These are phyloP conservation scores for Nibea albiflora DNA, from an alignment of 2,113 vertebrate species.

Conservation along the genomic window DNA sequence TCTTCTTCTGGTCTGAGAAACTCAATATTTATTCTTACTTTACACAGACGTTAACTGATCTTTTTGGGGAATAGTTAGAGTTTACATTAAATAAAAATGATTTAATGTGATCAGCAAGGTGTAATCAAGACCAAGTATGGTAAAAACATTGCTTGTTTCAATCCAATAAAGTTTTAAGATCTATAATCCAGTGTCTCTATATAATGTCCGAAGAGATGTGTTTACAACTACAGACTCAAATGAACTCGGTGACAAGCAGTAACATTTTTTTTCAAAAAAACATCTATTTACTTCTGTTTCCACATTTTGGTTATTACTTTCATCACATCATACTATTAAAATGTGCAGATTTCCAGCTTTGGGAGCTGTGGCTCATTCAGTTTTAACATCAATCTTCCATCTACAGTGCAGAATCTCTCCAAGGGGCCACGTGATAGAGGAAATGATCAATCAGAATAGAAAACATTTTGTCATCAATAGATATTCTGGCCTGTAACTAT, in stretches of 20 bases:
- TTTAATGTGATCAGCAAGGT: not conserved
- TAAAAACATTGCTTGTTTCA: not conserved
- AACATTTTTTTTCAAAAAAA: conserved; percentile 12
- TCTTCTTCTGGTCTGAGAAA: no score
- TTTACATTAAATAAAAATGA: no score
- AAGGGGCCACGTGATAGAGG: not conserved
- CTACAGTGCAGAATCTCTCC: not conserved
- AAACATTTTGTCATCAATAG: no score
- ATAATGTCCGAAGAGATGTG: not conserved
- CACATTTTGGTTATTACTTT: not conserved
- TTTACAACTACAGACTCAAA: not conserved
- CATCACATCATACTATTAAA: not conserved
- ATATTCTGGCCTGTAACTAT: not conserved
- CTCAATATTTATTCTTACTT: no score
- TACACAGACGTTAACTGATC: not conserved
- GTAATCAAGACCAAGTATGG: no score
- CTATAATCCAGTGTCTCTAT: not conserved
- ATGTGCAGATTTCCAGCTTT: not conserved
- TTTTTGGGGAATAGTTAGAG: not conserved
- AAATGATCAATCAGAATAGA: not conserved
- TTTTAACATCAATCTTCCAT: not conserved
- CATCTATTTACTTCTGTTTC: not conserved
- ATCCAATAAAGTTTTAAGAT: not conserved
- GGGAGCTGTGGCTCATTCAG: not conserved
- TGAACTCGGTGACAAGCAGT: conserved; percentile 9